These are phyloP conservation scores for Callaeas wilsoni DNA, from an alignment of 2,113 vertebrate species.

Conservation along the genomic window DNA sequence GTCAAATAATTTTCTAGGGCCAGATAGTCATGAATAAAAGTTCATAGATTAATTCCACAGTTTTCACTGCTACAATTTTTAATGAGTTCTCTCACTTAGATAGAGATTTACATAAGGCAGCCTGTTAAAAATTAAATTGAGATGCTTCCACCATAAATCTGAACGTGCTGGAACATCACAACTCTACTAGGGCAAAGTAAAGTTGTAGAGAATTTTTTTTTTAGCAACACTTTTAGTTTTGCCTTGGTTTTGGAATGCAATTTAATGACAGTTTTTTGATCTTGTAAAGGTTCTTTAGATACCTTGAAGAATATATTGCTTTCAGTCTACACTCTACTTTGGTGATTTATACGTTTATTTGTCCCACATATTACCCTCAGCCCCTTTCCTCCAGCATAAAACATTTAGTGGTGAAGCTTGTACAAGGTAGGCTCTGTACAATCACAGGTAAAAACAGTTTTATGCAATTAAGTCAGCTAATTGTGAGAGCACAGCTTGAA, in stretches of 20 bases:
- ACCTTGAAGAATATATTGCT: not conserved
- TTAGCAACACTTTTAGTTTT: not conserved
- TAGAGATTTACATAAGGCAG: not conserved
- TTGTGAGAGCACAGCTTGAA: not conserved
- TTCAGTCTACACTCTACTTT: not conserved
- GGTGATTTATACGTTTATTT: fast-evolving
- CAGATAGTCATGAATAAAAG: constrained; percentile 24
- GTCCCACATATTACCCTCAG: not conserved
- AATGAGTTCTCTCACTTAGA: constrained; percentile 38
- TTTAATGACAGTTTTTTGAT: not conserved
- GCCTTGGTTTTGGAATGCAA: not conserved
- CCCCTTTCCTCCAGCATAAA: not conserved
- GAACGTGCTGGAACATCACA: not conserved
- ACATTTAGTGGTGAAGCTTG: not conserved
- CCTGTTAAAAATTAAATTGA: constrained; percentile 9
- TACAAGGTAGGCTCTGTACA: not conserved
- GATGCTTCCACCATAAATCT: not conserved
- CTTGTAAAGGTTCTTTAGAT: not conserved
- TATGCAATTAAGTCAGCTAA: not conserved
- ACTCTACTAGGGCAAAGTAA: not conserved
- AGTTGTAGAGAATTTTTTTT: not conserved
- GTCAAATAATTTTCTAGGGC: constrained; percentile 38
- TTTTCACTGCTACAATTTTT: not conserved
- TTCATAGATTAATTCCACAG: constrained; percentile 14
- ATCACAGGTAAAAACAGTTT: not conserved